A percentile compares a stretch with the other conserved stretches of the same genome.
Evolutionary conservation across 2,888 invertebrate genomes (phyloP).

Genomic region (Tuberolachnus salignus): DNA sequence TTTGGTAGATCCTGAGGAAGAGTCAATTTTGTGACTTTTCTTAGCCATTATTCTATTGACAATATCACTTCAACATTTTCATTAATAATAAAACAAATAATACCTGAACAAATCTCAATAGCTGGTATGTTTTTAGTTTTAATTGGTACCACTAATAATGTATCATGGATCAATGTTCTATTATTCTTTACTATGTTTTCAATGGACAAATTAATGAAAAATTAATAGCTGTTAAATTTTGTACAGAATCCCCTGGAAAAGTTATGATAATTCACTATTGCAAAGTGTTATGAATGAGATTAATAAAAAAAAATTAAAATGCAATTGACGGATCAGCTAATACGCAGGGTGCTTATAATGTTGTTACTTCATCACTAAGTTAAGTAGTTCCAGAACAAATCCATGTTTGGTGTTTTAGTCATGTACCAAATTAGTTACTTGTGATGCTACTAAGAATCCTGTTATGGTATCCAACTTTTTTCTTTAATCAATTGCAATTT

Average conservation of each 20-base stretch:
- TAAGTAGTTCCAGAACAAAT: conserved; percentile 53
- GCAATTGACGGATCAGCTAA: conserved; percentile 20
- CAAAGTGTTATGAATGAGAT: conserved; percentile 10
- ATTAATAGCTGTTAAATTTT: conserved; percentile 10
- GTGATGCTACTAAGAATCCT: conserved; percentile 55
- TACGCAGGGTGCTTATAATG: conserved; percentile 53
- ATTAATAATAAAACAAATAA: too few species aligned
- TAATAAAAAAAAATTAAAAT: conserved; percentile 1
- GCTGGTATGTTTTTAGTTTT: conserved; percentile 12
- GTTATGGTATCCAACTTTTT: conserved; percentile 41
- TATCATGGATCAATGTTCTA: conserved; percentile 20
- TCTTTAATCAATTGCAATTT: conserved; percentile 28
- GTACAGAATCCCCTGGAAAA: background rate
- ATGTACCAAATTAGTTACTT: conserved; percentile 58
- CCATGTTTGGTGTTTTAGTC: conserved; percentile 58
- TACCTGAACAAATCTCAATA: background rate
- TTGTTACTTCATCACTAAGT: conserved; percentile 53
- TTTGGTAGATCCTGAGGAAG: too few species aligned
- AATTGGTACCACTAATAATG: conserved; percentile 9
- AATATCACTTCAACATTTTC: too few species aligned
- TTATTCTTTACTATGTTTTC: conserved; percentile 7
- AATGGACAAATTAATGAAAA: conserved; percentile 22
- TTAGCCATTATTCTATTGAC: too few species aligned
- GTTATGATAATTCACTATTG: conserved; percentile 18
- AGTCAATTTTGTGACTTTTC: too few species aligned